These are phyloP conservation scores for Autographa gamma DNA, from an alignment of 2,888 invertebrate genomes.

Conservation along the genomic window DNA sequence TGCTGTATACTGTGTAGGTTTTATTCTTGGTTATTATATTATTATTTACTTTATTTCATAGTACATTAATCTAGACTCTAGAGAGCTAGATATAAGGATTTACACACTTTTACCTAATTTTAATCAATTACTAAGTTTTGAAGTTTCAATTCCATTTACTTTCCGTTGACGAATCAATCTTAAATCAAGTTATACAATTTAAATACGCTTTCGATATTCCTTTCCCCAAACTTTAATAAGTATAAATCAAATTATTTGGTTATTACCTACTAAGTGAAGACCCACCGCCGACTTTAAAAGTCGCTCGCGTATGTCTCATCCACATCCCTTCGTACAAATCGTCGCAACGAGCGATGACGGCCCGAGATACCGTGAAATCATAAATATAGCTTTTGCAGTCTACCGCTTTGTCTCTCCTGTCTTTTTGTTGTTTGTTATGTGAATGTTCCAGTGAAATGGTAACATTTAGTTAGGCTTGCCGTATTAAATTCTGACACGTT, in stretches of 20 bases:
- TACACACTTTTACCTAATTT: no score
- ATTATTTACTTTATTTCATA: no score
- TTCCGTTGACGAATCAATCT: background rate
- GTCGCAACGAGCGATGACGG: slow-evolving; percentile 74
- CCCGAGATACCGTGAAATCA: slow-evolving; percentile 80
- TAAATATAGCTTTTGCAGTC: slow-evolving; percentile 76
- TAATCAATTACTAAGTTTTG: no score
- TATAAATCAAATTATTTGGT: background rate
- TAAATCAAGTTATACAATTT: background rate
- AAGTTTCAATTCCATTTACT: background rate
- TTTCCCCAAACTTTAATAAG: no score
- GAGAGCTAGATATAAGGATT: no score
- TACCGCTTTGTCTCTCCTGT: slow-evolving; percentile 53
- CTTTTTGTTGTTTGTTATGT: slow-evolving; percentile 59
- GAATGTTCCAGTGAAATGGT: slow-evolving; percentile 42
- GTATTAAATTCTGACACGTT: slow-evolving; percentile 32
- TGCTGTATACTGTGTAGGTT: no score
- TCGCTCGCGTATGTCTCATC: slow-evolving; percentile 48
- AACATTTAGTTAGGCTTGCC: slow-evolving; percentile 45
- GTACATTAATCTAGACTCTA: no score
- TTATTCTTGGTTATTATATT: no score
- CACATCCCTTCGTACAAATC: slow-evolving; percentile 60
- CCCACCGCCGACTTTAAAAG: slow-evolving; percentile 9
- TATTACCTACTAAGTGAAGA: background rate
- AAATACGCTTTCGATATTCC: no score